Evolutionary conservation across 1,140 invertebrate species (phyloP).

Genomic region (Gonatopus flavifemur): DNA sequence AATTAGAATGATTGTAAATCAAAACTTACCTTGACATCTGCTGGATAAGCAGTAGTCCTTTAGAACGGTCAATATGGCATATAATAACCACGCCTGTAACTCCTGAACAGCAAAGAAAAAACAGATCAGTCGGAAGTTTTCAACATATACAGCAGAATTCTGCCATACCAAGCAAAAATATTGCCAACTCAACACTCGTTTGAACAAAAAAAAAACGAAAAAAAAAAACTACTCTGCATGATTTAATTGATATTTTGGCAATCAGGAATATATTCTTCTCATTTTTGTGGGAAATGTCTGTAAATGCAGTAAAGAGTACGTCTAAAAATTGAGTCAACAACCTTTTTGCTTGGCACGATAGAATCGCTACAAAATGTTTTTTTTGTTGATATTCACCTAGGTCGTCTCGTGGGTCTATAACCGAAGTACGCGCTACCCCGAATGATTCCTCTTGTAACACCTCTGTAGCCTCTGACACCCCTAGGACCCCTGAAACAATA

Average conservation of each 20-base stretch:
- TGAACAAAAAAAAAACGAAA: too few relatives aligned
- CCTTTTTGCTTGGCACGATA: too few relatives aligned
- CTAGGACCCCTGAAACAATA: conserved; percentile 62
- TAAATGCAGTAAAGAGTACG: too few relatives aligned
- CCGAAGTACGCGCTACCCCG: conserved; percentile 68
- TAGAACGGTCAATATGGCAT: conserved; percentile 58
- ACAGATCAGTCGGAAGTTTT: conserved; percentile 16
- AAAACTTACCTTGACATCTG: conserved; percentile 48
- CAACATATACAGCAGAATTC: too few relatives aligned
- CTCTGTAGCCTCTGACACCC: conserved; percentile 67
- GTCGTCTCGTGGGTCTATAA: conserved; percentile 70
- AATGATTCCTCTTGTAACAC: conserved; percentile 61
- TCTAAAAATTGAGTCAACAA: neutral
- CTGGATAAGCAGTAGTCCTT: conserved; percentile 29
- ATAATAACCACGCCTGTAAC: conserved; percentile 55
- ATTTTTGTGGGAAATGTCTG: too few relatives aligned
- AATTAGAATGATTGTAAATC: conserved; percentile 5
- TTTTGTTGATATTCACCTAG: conserved; percentile 61
- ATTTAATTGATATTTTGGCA: too few relatives aligned
- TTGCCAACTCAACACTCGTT: too few relatives aligned
- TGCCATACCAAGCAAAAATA: too few relatives aligned
- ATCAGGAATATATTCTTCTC: too few relatives aligned
- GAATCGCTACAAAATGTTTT: too few relatives aligned
- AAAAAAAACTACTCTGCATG: too few relatives aligned
- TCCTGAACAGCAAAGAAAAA: conserved; percentile 38